phyloP scores from a whole-genome alignment of 2,888 invertebrate species.

The Lycaena phlaeas region DNA sequence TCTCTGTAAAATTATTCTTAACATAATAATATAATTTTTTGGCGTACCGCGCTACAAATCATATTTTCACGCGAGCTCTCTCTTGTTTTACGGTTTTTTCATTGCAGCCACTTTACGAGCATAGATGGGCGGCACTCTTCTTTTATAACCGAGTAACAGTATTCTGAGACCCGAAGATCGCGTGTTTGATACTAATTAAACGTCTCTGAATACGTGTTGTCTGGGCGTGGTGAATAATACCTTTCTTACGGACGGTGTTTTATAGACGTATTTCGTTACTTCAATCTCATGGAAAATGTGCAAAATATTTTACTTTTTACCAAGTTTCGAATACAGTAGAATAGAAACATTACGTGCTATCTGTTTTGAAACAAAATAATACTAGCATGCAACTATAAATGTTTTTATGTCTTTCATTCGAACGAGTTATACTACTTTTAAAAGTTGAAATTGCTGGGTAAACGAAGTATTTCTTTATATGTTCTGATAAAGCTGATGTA shows the following conservation, averaged over 20 bases:
- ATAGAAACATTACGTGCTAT: slow-evolving; percentile 1
- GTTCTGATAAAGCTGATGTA: too few species aligned
- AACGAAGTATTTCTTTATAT: too few species aligned
- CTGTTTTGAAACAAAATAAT: background rate
- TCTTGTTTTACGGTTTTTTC: slow-evolving; percentile 62
- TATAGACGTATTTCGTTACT: slow-evolving; percentile 19
- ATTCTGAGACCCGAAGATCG: slow-evolving; percentile 45
- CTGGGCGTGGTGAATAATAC: slow-evolving; percentile 42
- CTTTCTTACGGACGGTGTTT: slow-evolving; percentile 33
- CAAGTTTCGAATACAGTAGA: slow-evolving; percentile 5
- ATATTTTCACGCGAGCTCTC: slow-evolving; percentile 48
- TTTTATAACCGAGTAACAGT: slow-evolving; percentile 45
- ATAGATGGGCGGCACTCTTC: slow-evolving; percentile 48
- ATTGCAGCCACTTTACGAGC: slow-evolving; percentile 62
- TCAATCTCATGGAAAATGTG: slow-evolving; percentile 7
- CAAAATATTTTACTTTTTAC: slow-evolving; percentile 9
- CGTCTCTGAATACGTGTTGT: slow-evolving; percentile 53
- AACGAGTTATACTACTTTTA: too few species aligned
- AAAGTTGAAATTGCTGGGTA: too few species aligned
- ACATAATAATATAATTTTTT: slow-evolving; percentile 15
- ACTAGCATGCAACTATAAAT: too few species aligned
- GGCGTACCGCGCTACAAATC: slow-evolving; percentile 36
- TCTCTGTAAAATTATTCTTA: slow-evolving; percentile 3
- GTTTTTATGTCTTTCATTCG: too few species aligned
- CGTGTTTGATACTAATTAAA: slow-evolving; percentile 65